Base-by-base conservation (phyloP, 2,888 invertebrate genomes). In the Amitus sp. region DNA sequence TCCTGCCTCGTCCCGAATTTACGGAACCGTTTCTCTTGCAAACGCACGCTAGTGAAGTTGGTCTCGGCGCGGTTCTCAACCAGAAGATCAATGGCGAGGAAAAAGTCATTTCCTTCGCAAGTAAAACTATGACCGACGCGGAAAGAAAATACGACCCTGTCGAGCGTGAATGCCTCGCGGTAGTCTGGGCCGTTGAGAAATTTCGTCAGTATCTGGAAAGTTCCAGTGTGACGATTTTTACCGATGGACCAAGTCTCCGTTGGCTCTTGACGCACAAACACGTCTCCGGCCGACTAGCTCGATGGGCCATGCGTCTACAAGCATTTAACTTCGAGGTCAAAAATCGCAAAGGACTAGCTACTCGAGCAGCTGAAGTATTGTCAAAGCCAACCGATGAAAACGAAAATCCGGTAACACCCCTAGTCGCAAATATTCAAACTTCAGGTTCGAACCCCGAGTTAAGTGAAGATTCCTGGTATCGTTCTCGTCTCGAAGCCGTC, bases 171-270 rank as follows among this genome's bases (percentile, higher is more conserved):
- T 71, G 68, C 43, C 40, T 71, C 0, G 68, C 69, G 0, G 56
- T 67, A 2, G 5, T 71, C 0, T 66, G 61, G 61, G 48, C 62
- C 9, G 37, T 72, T 1, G 27, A 51, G 30, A 65, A 62, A 15
- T 68, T 65, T 28, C 20, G 68, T 1, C 51, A 59, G 1, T 71
- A 71, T 37, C 12, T 72, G 0, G 69, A 68, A 28, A 67, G 66
- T 0, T 37, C 46, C 2, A 37, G 53, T 2, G 69, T 70, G 23
- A 67, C 58, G 0, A 57, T 68, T 3, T 54, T 59, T 10, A 71
- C 70, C 0, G 68, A 72, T 42, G 66, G 66, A 2, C 27, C 45
- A 3, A 65, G 64, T 17, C 33, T 72, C 1, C 43, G 48, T 0
- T 73, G 69, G 73, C 46, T 71, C 0, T 47, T 54, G 6, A 65